Conservation (phyloP, 92 coral and sea anemone species). For the Phenganax stokvisi region DNA sequence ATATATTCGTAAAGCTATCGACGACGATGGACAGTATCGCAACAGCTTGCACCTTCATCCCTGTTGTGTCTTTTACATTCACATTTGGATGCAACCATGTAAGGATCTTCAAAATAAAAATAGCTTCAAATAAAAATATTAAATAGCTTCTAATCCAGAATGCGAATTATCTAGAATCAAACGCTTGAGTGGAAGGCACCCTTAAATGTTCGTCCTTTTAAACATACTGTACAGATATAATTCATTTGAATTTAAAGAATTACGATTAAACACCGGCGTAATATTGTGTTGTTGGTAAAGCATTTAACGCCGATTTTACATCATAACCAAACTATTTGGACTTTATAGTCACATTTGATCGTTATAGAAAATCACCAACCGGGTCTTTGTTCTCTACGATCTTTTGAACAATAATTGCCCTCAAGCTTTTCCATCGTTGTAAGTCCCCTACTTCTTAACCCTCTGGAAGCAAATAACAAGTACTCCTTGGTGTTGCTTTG, state of each 20-base stretch:
- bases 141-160: too few species aligned
- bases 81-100: slow-evolving; percentile 25
- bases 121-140: neutral
- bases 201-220: too few species aligned
- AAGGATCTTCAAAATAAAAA: slow-evolving; percentile 11
- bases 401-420: neutral
- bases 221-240: too few species aligned
- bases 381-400: slow-evolving; percentile 9
- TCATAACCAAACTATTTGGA: neutral
- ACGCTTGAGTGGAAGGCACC: too few species aligned
- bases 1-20: neutral
- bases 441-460: too few species aligned
- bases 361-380: slow-evolving; percentile 4
- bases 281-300: too few species aligned
- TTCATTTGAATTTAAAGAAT: too few species aligned
- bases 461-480: neutral
- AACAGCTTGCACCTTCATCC: slow-evolving; percentile 6
- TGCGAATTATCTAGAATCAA: too few species aligned
- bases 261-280: too few species aligned
- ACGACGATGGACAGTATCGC: neutral
- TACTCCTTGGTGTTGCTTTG: neutral
- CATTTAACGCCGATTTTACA: too few species aligned
- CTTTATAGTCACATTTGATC: slow-evolving; percentile 8
- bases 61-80: neutral
- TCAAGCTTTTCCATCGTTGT: slow-evolving; percentile 17